These are phyloP conservation scores for Perodicticus potto DNA, from an alignment of 2,797 vertebrate genomes.

Conservation along the genomic window DNA sequence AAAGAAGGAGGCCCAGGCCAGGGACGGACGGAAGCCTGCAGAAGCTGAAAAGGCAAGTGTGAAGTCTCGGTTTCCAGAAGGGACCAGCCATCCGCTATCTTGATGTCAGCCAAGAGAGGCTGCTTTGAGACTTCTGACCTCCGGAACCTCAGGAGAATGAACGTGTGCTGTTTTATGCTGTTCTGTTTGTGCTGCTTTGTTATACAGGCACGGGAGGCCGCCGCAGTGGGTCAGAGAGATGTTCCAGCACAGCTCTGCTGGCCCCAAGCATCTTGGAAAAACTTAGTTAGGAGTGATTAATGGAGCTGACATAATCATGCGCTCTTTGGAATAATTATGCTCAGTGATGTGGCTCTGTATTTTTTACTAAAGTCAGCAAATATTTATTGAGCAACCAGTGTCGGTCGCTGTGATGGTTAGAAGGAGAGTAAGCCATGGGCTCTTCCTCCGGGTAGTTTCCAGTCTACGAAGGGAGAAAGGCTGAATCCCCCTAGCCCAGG, in stretches of 20 bases:
- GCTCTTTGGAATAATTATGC: neutral
- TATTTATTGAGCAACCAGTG: too few species aligned
- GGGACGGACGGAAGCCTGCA: accelerated
- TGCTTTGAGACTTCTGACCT: neutral
- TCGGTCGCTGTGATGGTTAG: neutral
- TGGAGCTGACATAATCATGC: accelerated
- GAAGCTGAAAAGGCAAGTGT: neutral
- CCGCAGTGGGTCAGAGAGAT: neutral
- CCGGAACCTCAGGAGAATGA: neutral
- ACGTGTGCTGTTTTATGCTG: neutral
- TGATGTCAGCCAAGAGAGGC: neutral
- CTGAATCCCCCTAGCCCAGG: neutral
- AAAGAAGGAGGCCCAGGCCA: neutral
- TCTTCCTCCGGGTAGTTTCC: neutral
- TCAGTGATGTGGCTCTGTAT: neutral
- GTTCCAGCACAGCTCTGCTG: neutral
- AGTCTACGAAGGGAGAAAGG: accelerated
- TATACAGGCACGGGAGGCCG: neutral
- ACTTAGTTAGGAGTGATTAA: neutral
- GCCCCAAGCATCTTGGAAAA: neutral
- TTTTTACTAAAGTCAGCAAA: neutral
- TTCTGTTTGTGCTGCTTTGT: accelerated
- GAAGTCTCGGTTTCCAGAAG: neutral
- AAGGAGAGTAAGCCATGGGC: accelerated
- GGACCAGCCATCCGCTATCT: accelerated